Evolutionary conservation across 2,888 invertebrate genomes (phyloP).

Genomic region (Keiferia lycopersicella): DNA sequence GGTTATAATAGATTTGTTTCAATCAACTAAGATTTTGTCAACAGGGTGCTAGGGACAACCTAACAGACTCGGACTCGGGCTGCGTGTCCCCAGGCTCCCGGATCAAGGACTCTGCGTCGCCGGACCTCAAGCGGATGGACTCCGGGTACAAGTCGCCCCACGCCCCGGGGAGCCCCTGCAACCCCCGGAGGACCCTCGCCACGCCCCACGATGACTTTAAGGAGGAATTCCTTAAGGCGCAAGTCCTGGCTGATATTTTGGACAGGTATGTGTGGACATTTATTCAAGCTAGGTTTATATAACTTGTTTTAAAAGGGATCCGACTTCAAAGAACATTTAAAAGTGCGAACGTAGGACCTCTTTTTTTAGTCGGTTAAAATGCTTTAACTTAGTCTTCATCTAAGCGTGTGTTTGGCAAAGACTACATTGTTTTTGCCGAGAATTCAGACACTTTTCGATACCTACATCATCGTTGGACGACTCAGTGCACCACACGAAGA

Average conservation of each 20-base stretch:
- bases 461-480: too few species aligned
- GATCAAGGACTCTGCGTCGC: constrained; percentile 78
- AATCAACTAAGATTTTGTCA: constrained; percentile 34
- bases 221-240: constrained; percentile 76
- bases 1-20: too few species aligned
- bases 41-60: constrained; percentile 76
- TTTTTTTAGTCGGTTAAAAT: too few species aligned
- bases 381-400: too few species aligned
- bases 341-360: too few species aligned
- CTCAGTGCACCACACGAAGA: too few species aligned
- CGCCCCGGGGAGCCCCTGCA: constrained; percentile 71
- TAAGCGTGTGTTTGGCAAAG: too few species aligned
- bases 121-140: constrained; percentile 78
- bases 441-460: too few species aligned
- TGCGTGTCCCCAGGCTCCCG: constrained; percentile 79
- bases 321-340: too few species aligned
- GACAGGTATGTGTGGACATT: constrained; percentile 41
- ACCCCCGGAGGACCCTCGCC: constrained; percentile 61
- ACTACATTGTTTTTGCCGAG: too few species aligned
- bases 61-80: constrained; percentile 78
- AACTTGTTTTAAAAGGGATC: too few species aligned
- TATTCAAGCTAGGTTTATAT: too few species aligned
- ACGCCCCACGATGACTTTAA: constrained; percentile 74
- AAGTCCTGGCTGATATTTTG: constrained; percentile 69
- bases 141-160: constrained; percentile 79